phyloP scores from a whole-genome alignment of 1,140 invertebrate genomes.

The Aricia agestis region DNA sequence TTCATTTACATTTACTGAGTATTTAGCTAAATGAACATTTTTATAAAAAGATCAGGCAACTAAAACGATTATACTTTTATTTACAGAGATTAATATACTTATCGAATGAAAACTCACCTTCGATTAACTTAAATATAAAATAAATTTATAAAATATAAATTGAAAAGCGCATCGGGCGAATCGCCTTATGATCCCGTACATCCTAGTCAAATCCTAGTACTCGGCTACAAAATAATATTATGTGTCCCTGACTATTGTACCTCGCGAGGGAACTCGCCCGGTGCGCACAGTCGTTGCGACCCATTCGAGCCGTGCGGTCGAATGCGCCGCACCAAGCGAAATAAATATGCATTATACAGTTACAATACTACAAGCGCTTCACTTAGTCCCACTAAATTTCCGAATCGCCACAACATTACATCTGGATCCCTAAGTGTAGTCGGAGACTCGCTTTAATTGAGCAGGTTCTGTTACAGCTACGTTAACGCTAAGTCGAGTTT shows the following conservation, averaged over 20 bases:
- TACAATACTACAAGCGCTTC: background rate
- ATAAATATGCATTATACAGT: constrained; percentile 1
- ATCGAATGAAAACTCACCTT: background rate
- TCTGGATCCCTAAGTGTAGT: constrained; percentile 57
- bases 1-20: constrained; percentile 11
- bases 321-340: background rate
- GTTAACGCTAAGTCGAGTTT: constrained; percentile 69
- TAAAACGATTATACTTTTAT: constrained; percentile 6
- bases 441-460: constrained; percentile 60
- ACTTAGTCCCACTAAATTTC: constrained; percentile 11
- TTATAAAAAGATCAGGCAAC: background rate
- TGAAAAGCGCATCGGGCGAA: background rate
- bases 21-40: constrained; percentile 6
- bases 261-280: background rate
- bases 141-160: constrained; percentile 7
- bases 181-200: background rate
- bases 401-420: constrained; percentile 19
- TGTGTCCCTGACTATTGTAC: no score
- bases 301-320: background rate
- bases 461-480: constrained; percentile 65
- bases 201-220: no score
- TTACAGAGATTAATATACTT: constrained; percentile 7
- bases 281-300: background rate
- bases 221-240: no score
- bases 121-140: constrained; percentile 5